These are phyloP conservation scores for Pontoporia blainvillei DNA, from an alignment of 2,113 vertebrate species.

Conservation along the genomic window DNA sequence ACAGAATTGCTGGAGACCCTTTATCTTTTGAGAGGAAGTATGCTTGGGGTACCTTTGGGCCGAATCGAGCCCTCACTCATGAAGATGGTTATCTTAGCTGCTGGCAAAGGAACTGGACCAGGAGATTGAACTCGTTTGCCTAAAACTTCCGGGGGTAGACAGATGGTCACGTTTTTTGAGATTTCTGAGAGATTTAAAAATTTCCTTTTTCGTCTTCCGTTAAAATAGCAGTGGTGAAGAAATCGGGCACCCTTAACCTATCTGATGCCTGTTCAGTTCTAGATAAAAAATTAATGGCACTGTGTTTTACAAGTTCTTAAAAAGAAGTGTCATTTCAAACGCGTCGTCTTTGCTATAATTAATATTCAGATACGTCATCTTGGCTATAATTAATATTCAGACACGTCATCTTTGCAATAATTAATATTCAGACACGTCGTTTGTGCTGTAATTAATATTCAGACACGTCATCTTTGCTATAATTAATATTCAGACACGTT, in stretches of 20 bases:
- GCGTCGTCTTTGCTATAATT: neutral
- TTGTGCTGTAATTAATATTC: too few relatives aligned
- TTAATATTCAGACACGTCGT: neutral
- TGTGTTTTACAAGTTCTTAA: neutral
- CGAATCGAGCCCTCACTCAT: neutral
- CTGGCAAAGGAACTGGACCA: neutral
- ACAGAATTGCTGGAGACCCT: neutral
- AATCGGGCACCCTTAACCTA: neutral
- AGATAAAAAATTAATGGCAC: neutral
- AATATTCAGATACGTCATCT: neutral
- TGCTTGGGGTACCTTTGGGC: neutral
- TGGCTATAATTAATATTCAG: too few relatives aligned
- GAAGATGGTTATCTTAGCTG: slow-evolving; percentile 24
- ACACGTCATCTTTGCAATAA: neutral
- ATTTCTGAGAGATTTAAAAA: neutral
- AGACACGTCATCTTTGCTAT: too few relatives aligned
- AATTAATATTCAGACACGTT: neutral
- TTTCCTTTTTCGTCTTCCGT: neutral
- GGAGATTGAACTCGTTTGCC: neutral
- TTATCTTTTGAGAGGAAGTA: slow-evolving; percentile 53
- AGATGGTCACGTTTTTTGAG: neutral
- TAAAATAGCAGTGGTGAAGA: neutral
- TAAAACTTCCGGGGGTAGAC: neutral
- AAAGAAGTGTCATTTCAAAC: neutral
- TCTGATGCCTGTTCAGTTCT: neutral